Conservation (phyloP, 2,113 vertebrate species). For the Paradoxurus hermaphroditus region DNA sequence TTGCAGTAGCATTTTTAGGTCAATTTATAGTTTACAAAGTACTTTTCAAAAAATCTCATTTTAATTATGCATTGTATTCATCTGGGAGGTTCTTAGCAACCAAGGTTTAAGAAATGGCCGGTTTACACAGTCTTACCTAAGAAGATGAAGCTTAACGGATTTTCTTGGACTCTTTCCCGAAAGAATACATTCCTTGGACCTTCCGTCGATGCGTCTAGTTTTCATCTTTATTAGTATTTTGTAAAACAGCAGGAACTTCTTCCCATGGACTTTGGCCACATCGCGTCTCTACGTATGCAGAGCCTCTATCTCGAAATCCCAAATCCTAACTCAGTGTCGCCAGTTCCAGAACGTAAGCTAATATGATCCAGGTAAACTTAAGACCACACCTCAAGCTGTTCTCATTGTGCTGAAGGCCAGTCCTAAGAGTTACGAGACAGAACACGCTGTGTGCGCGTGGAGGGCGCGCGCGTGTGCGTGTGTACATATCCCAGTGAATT, state of each 20-base stretch:
- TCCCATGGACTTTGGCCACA: neutral
- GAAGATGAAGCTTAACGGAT: neutral
- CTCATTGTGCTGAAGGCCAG: no score
- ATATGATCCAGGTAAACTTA: neutral
- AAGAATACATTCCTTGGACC: neutral
- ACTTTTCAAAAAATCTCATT: neutral
- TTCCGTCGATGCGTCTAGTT: neutral
- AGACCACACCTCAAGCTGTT: neutral
- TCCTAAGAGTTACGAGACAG: neutral
- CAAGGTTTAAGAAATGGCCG: neutral
- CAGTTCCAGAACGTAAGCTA: neutral
- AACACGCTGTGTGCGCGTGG: neutral
- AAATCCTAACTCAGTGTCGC: neutral
- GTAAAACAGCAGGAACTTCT: neutral
- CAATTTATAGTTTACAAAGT: neutral
- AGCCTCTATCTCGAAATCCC: neutral
- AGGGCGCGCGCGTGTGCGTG: accelerated
- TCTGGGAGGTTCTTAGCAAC: neutral
- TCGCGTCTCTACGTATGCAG: neutral
- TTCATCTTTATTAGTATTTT: neutral
- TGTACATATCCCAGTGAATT: accelerated
- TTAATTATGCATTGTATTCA: neutral
- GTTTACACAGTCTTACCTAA: neutral
- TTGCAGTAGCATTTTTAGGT: neutral
- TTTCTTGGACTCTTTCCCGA: neutral